Evolutionary conservation across 2,113 vertebrate species (phyloP).

Genomic region (Irena cyanogastra): DNA sequence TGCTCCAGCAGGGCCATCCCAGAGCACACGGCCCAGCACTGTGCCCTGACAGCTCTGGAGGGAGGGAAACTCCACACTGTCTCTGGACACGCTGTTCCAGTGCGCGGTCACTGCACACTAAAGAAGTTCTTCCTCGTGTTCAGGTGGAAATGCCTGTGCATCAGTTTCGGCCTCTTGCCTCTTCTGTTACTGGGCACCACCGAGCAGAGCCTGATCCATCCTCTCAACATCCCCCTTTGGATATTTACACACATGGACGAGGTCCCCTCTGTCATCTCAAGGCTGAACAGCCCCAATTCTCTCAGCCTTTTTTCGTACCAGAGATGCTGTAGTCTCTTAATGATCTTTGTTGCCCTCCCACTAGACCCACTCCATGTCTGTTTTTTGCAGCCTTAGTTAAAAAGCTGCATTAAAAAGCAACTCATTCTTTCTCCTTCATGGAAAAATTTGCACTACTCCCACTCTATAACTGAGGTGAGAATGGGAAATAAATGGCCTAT

Average conservation of each 20-base stretch:
- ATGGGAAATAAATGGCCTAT: not conserved
- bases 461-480: not conserved
- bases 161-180: not conserved
- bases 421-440: not conserved
- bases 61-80: not conserved
- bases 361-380: not conserved
- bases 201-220: not conserved
- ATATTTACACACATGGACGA: not conserved
- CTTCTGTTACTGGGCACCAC: not conserved
- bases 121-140: not conserved
- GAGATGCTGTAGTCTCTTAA: not conserved
- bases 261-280: not conserved
- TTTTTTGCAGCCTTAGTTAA: not conserved
- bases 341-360: not conserved
- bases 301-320: not conserved
- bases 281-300: not conserved
- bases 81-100: not conserved
- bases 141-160: no score
- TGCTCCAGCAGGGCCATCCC: not conserved
- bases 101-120: not conserved
- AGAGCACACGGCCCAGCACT: fast-evolving
- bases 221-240: not conserved
- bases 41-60: not conserved
- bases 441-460: not conserved
- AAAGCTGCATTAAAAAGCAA: not conserved